Evolutionary conservation across 2,113 vertebrate genomes (phyloP).

Genomic region (Dendrocopos noguchii): DNA sequence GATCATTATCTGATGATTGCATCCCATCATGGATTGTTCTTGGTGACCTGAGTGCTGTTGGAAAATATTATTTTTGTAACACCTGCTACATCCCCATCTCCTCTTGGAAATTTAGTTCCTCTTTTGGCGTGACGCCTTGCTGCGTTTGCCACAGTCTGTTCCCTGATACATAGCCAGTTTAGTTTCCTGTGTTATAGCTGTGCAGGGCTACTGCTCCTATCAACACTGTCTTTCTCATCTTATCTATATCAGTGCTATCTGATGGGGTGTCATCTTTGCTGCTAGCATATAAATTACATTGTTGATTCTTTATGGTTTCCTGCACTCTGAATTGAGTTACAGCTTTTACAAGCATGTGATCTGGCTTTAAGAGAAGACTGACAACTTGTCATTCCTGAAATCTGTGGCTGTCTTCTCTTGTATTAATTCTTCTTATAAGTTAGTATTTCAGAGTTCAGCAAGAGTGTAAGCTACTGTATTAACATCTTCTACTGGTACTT

Average conservation of each 20-base stretch:
- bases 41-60: neutral
- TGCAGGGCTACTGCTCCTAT: neutral
- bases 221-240: neutral
- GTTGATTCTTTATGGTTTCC: neutral
- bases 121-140: neutral
- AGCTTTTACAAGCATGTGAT: neutral
- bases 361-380: neutral
- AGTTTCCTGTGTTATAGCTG: neutral
- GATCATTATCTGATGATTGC: constrained; percentile 7
- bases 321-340: neutral
- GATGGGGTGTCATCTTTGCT: neutral
- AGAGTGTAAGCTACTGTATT: neutral
- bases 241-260: neutral
- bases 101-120: constrained; percentile 20
- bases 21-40: neutral
- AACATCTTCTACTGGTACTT: neutral
- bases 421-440: neutral
- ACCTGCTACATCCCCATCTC: neutral
- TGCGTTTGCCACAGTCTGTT: neutral
- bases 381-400: constrained; percentile 6
- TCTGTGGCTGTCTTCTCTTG: neutral
- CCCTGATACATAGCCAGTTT: neutral
- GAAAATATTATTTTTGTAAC: constrained; percentile 43
- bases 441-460: neutral
- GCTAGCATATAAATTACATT: neutral